These are phyloP conservation scores for Xylocampa areola DNA, from an alignment of 2,888 invertebrate genomes.

Conservation along the genomic window DNA sequence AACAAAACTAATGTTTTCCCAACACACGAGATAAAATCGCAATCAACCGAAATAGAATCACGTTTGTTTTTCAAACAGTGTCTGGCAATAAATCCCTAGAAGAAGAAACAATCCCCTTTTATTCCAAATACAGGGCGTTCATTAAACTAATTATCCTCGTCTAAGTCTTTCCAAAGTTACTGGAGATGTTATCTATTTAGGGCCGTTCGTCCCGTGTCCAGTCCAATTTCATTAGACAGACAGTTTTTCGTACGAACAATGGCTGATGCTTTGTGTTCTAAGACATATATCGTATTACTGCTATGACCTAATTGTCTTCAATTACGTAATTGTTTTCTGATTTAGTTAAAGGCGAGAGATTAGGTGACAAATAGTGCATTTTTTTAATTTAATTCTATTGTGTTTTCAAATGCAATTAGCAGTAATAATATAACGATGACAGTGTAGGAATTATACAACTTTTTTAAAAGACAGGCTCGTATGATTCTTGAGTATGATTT, in stretches of 20 bases:
- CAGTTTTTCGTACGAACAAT: slow-evolving; percentile 65
- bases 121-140: slow-evolving; percentile 66
- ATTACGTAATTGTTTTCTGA: slow-evolving; percentile 44
- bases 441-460: too few species aligned
- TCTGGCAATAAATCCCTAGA: slow-evolving; percentile 49
- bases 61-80: slow-evolving; percentile 51
- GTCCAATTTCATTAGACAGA: slow-evolving; percentile 78
- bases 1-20: slow-evolving; percentile 22
- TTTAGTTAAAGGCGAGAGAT: slow-evolving; percentile 18
- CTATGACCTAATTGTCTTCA: slow-evolving; percentile 31
- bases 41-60: slow-evolving; percentile 51
- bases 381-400: too few species aligned
- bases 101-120: slow-evolving; percentile 59
- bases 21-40: slow-evolving; percentile 45
- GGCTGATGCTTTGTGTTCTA: slow-evolving; percentile 24
- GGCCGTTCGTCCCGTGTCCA: slow-evolving; percentile 67
- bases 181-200: slow-evolving; percentile 75
- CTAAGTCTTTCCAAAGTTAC: slow-evolving; percentile 67
- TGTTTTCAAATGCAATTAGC: too few species aligned
- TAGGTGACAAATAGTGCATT: not conserved
- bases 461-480: too few species aligned
- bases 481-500: too few species aligned
- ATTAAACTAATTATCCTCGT: slow-evolving; percentile 80
- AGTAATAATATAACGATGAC: too few species aligned
- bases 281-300: slow-evolving; percentile 31